Evolutionary conservation across 1,140 invertebrate species (phyloP), one percentile per base, ranked within the genome.

Genomic region (Caenorhabditis latens): DNA sequence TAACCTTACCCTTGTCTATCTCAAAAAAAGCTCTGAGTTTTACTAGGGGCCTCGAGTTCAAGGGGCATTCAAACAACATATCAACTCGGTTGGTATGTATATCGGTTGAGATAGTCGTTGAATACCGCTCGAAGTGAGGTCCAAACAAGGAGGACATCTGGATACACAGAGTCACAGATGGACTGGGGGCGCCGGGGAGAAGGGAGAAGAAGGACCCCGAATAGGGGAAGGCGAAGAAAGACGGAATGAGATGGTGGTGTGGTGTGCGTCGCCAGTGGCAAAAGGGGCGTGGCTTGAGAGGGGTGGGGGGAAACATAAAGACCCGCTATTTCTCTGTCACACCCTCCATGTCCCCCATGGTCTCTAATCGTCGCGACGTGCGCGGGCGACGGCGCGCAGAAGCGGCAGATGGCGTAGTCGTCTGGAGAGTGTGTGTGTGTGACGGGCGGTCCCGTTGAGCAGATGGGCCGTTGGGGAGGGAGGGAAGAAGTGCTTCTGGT

Each of bases 11-110:
- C 8, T 5, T 9, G 8, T 58, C 19, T n/a, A n/a, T 9, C n/a
- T 58, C 16, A 21, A 65, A 16, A 75, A 75, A 75, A 43, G 46
- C 16, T 40, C 9, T 40, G 32, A 61, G 21, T 53, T 3, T 11
- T 21, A n/a, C n/a, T n/a, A 8, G n/a, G 4, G 46, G 46, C 46
- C 43, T 19, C 71, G 19, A 50, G 24, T 24, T 79, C 71, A 79
- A 79, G 71, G 71, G 71, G 71, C 71, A 79, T 79, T 79, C 71
- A 79, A 79, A 79, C 71, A 79, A 79, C 71, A 79, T 79, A 79
- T 79, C 71, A 79, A 79, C 71, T 9, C 46, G 46, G 4, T 11
- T 32, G 19, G 14, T 11, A 4, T 71, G 46, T 6, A 32, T 53
- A 13, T 50, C 46, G 71, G 71, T 79, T 50, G 71, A 79, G 50